A percentile compares a stretch with the other conserved stretches of the same genome.
Evolutionary conservation across 2,888 invertebrate genomes (phyloP).

Genomic region (Meganola albula): DNA sequence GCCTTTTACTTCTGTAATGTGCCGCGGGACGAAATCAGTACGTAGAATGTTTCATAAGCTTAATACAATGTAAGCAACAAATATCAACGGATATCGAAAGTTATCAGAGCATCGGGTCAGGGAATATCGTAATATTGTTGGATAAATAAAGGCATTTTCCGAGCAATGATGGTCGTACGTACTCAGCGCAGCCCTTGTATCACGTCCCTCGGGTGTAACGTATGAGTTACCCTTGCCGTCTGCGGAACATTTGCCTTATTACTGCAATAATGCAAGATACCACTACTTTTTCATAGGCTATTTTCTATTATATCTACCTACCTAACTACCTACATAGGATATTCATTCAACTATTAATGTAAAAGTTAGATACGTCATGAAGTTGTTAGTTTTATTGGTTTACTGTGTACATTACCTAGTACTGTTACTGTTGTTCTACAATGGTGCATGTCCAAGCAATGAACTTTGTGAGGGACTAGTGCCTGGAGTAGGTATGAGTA

Average conservation of each 20-base stretch:
- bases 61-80: constrained; percentile 33
- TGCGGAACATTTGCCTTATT: constrained; percentile 39
- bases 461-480: too few relatives aligned
- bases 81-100: constrained; percentile 41
- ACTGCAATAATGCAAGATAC: constrained; percentile 26
- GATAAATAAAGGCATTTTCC: constrained; percentile 60
- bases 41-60: constrained; percentile 34
- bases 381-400: too few relatives aligned
- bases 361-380: too few relatives aligned
- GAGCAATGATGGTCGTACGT: constrained; percentile 45
- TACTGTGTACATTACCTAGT: too few relatives aligned
- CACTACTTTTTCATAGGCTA: constrained; percentile 21
- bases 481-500: too few relatives aligned
- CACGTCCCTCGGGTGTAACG: constrained; percentile 53
- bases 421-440: too few relatives aligned
- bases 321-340: constrained; percentile 1
- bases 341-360: too few relatives aligned
- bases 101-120: constrained; percentile 50
- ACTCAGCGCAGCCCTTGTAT: constrained; percentile 42
- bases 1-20: constrained; percentile 39
- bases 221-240: constrained; percentile 50
- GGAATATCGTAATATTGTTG: constrained; percentile 51
- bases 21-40: constrained; percentile 34
- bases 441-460: too few relatives aligned
- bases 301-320: not conserved